Evolutionary conservation across 2,113 vertebrate genomes (phyloP).

Genomic region (Hypomesus transpacificus): DNA sequence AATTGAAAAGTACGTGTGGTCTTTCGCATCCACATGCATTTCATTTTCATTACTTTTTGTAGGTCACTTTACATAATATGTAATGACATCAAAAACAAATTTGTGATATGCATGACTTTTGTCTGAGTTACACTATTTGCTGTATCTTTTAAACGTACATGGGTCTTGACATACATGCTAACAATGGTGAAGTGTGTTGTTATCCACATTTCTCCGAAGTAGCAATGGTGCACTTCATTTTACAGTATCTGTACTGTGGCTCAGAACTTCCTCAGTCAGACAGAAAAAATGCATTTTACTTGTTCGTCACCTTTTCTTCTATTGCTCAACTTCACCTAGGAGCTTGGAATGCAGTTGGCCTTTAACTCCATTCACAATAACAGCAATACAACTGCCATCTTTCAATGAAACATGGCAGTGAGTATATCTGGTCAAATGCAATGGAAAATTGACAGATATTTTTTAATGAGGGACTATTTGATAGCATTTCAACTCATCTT

Average conservation of each 20-base stretch:
- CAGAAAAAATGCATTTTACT: conserved; percentile 26
- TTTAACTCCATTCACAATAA: conserved; percentile 26
- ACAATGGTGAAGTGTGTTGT: too few relatives aligned
- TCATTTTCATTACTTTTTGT: too few relatives aligned
- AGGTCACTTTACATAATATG: too few relatives aligned
- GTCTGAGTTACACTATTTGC: too few relatives aligned
- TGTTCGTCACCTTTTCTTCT: conserved; percentile 22
- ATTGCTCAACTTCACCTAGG: conserved; percentile 2
- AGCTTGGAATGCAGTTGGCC: conserved; percentile 6
- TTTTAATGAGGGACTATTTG: conserved; percentile 27
- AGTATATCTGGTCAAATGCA: background rate
- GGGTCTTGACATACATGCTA: too few relatives aligned
- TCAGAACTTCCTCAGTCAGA: background rate
- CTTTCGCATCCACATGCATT: too few relatives aligned
- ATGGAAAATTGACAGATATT: conserved; percentile 10
- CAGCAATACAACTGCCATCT: background rate
- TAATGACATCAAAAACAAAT: too few relatives aligned
- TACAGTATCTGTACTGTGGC: too few relatives aligned
- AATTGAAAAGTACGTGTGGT: background rate
- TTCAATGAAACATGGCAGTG: background rate
- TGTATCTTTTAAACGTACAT: too few relatives aligned
- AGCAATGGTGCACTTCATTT: too few relatives aligned
- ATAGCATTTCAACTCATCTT: conserved; percentile 6
- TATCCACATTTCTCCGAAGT: too few relatives aligned
- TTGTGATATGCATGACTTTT: too few relatives aligned